Base-by-base conservation (phyloP, 2,797 vertebrate genomes). In the Spondyliosoma cantharus region DNA sequence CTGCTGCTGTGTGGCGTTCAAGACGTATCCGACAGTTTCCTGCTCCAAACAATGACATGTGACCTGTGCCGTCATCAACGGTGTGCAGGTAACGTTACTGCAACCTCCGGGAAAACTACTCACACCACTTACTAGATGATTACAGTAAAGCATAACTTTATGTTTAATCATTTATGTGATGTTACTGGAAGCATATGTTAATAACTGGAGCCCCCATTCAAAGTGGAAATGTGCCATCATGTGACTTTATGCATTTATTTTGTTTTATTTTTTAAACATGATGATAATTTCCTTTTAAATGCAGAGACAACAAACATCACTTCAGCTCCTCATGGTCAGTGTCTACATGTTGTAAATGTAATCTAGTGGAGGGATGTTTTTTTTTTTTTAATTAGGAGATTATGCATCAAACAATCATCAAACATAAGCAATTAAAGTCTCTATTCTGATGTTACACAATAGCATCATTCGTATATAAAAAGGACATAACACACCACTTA, bases 31-130 rank as follows among this genome's bases (percentile, higher is more conserved):
- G 84, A 86, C 86, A 24, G 90, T 88, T 95, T 95, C 95, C 94
- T 94, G 93, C 83, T 82, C 91, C 2, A 93, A 93, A 93, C 93
- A 93, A 88, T 83, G 11, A 45, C 95, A 95, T 92, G 95, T 96
- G 95, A 95, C 69, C 75, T 22, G 14, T 5, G 49, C 27, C 91
- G 91, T 93, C 92, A 86, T 80, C 73, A 24, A 49, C 43, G 52
- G 54, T 15, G 71, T 24, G 15, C 86, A 87, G 87, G 84, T 89
- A 71, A 15, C 45, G 9, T 37, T 16, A 3, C 19, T 7, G 62
- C 15, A 13, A 15, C 32, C 13, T 4, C 1, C 46, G 17, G 9
- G 4, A 16, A 46, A 13, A 25, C 3, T 8, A 4, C 12, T 32
- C 8, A 20, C 27, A 57, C 2, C 2, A 17, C 19, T 6, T 22